Percentiles rank a stretch among this genome's conserved stretches.
Conservation (phyloP, 2,113 vertebrate genomes). For the Thamnophis sirtalis region DNA sequence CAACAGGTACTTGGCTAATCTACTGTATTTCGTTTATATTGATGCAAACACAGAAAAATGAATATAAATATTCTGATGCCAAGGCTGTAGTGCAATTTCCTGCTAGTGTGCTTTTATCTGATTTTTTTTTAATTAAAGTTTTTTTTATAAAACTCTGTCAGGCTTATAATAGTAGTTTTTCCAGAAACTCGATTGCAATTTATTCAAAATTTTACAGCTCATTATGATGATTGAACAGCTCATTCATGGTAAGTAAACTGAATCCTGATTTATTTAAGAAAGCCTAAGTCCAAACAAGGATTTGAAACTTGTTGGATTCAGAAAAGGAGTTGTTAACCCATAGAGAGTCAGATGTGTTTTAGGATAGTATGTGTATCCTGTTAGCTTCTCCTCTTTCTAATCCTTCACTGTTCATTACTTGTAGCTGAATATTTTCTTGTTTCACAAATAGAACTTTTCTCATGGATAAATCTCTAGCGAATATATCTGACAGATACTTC, state of each 20-base stretch:
- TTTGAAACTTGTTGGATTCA: background rate
- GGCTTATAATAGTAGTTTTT: slow-evolving; percentile 37
- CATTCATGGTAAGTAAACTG: slow-evolving; percentile 26
- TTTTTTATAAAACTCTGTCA: slow-evolving; percentile 48
- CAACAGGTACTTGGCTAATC: slow-evolving; percentile 26
- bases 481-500: background rate
- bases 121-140: slow-evolving; percentile 26
- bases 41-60: slow-evolving; percentile 1
- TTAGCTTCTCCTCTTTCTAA: background rate
- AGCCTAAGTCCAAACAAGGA: background rate
- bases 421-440: background rate
- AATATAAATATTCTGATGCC: slow-evolving; percentile 9
- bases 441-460: background rate
- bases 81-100: slow-evolving; percentile 44
- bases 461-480: background rate
- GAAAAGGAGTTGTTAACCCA: background rate
- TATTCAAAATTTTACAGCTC: background rate
- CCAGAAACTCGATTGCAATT: slow-evolving; percentile 45
- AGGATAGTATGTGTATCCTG: background rate
- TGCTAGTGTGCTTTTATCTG: slow-evolving; percentile 36
- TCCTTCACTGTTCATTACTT: background rate
- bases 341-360: background rate
- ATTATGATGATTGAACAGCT: slow-evolving; percentile 43
- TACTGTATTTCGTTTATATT: slow-evolving; percentile 17
- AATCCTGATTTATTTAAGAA: background rate